Percentiles rank a stretch among this genome's conserved stretches.
Conservation (phyloP, 2,888 invertebrate species). For the Sinotaia quadrata region DNA sequence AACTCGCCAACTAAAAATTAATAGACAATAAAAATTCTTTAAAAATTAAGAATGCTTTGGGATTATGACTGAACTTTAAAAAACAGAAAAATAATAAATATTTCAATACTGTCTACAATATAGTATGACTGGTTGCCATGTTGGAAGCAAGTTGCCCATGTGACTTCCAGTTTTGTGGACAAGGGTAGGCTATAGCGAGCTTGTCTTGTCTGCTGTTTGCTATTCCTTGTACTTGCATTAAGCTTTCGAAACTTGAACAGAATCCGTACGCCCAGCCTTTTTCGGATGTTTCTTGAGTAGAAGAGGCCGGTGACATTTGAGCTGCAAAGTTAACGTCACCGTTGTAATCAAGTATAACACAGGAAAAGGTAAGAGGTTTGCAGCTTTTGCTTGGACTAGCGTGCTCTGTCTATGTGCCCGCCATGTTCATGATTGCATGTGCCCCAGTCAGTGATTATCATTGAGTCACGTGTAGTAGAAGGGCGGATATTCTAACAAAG, state of each 20-base stretch:
- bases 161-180: constrained; percentile 41
- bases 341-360: not conserved
- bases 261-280: not conserved
- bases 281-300: constrained; percentile 24
- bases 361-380: constrained; percentile 10
- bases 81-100: not conserved
- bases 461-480: not conserved
- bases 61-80: not conserved
- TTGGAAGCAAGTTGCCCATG: constrained; percentile 61
- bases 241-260: constrained; percentile 7
- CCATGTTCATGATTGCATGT: constrained; percentile 19
- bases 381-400: constrained; percentile 10
- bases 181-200: constrained; percentile 14
- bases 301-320: constrained; percentile 19
- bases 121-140: constrained; percentile 58
- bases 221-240: not conserved
- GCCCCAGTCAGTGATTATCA: not conserved
- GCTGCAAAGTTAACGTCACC: constrained; percentile 8
- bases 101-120: not conserved
- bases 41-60: not conserved
- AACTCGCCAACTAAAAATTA: not conserved
- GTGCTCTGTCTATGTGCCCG: constrained; percentile 19
- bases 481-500: not conserved
- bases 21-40: not conserved
- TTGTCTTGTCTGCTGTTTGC: not conserved